These are phyloP conservation scores for Pollachius pollachius DNA, from an alignment of 2,113 vertebrate genomes.

Conservation along the genomic window DNA sequence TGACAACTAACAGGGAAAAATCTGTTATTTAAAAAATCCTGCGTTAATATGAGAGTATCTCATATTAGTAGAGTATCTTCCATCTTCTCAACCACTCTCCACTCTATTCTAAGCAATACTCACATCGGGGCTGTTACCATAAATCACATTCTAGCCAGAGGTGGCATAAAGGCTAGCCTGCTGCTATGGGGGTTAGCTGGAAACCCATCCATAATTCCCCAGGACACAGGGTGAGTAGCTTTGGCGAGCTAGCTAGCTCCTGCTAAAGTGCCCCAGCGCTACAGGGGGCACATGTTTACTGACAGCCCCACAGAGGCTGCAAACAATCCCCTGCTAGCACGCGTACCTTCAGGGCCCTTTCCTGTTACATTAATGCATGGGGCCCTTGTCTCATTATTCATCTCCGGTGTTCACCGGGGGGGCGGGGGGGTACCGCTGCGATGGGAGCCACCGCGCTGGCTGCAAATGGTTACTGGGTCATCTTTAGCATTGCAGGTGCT, in stretches of 20 bases:
- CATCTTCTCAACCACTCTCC: slow-evolving; percentile 41
- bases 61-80: too few species aligned
- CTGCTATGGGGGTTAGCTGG: slow-evolving; percentile 54
- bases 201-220: slow-evolving; percentile 66
- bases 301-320: slow-evolving; percentile 63
- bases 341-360: slow-evolving; percentile 56
- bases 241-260: slow-evolving; percentile 43
- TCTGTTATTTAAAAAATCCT: too few species aligned
- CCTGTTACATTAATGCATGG: slow-evolving; percentile 72
- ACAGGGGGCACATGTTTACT: slow-evolving; percentile 71
- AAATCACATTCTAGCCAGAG: slow-evolving; percentile 65
- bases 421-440: slow-evolving; percentile 41
- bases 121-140: slow-evolving; percentile 59
- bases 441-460: slow-evolving; percentile 45
- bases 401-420: slow-evolving; percentile 60
- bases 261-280: slow-evolving; percentile 53
- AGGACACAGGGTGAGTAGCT: slow-evolving; percentile 48
- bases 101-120: slow-evolving; percentile 65
- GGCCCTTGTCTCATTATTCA: slow-evolving; percentile 72
- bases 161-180: slow-evolving; percentile 59
- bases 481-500: slow-evolving; percentile 65
- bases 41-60: slow-evolving; percentile 33
- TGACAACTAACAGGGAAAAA: too few species aligned
- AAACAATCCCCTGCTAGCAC: slow-evolving; percentile 68
- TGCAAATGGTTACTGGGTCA: slow-evolving; percentile 61